Conservation (phyloP, 1,140 invertebrate species). For the Zaprionus africanus region DNA sequence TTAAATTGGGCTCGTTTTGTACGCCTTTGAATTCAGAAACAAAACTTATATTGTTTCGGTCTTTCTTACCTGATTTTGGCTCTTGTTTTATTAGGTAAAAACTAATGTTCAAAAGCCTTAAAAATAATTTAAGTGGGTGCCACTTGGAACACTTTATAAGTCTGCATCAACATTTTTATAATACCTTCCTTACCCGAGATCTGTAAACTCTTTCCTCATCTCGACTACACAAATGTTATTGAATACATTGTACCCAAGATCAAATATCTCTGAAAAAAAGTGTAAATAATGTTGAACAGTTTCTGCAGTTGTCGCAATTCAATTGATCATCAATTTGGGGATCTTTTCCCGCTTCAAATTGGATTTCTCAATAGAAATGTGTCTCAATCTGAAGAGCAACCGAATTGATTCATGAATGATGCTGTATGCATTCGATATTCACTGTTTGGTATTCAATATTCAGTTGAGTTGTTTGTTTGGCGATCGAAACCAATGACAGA, state of each 20-base stretch:
- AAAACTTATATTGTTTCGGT: too few species aligned
- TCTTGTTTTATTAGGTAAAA: too few species aligned
- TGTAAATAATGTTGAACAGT: neutral
- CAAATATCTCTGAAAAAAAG: neutral
- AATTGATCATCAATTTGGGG: constrained; percentile 24
- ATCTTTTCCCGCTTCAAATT: neutral
- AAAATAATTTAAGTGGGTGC: too few species aligned
- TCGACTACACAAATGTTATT: neutral
- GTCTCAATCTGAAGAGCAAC: constrained; percentile 66
- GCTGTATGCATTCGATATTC: constrained; percentile 1
- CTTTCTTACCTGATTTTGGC: too few species aligned
- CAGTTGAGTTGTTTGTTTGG: constrained; percentile 49
- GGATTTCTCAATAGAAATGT: constrained; percentile 55
- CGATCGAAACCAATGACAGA: constrained; percentile 62
- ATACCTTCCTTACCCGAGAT: too few species aligned
- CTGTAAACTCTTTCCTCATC: too few species aligned
- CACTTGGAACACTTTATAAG: too few species aligned
- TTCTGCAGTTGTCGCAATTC: constrained; percentile 12
- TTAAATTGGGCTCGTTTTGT: too few species aligned
- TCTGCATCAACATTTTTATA: too few species aligned
- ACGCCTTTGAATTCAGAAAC: too few species aligned
- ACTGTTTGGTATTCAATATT: constrained; percentile 45
- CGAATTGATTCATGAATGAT: constrained; percentile 60
- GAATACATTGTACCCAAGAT: neutral
- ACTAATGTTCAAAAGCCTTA: too few species aligned